Percentiles rank a stretch among this genome's conserved stretches.
phyloP scores from a whole-genome alignment of 2,888 invertebrate species.

The Lasioglossum morio region DNA sequence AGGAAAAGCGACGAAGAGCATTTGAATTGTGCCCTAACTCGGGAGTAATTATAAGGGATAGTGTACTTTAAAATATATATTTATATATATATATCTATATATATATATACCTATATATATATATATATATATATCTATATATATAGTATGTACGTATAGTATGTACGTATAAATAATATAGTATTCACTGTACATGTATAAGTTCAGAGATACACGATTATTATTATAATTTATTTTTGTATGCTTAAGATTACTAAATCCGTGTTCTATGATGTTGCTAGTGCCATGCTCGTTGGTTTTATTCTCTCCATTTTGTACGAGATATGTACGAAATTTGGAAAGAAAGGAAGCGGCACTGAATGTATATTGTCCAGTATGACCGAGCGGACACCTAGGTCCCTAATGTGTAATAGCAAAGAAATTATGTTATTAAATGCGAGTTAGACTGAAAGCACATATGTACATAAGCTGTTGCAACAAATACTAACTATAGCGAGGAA shows the following conservation, averaged over 20 bases:
- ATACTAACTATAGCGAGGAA: conserved; percentile 11
- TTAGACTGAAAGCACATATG: conserved; percentile 53
- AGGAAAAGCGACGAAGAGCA: conserved; percentile 69
- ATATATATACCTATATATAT: conserved; percentile 34
- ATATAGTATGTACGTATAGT: no score
- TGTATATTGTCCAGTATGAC: conserved; percentile 45
- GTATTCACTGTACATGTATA: conserved; percentile 82
- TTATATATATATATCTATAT: conserved; percentile 65
- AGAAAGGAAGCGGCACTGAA: conserved; percentile 55
- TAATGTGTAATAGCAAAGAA: conserved; percentile 64
- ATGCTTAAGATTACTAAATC: conserved; percentile 79
- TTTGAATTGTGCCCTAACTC: conserved; percentile 74
- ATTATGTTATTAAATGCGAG: conserved; percentile 46
- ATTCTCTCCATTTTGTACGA: conserved; percentile 36
- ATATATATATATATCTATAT: conserved; percentile 57
- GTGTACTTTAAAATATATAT: conserved; percentile 75
- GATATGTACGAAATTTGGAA: conserved; percentile 45
- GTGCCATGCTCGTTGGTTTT: conserved; percentile 71
- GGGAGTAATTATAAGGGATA: conserved; percentile 72
- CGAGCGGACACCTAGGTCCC: conserved; percentile 60
- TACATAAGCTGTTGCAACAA: conserved; percentile 17
- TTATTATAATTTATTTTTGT: conserved; percentile 84
- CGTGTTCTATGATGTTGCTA: conserved; percentile 65
- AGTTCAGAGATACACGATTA: conserved; percentile 80
- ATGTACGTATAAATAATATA: conserved; percentile 75